Percentiles rank a stretch among this genome's conserved stretches.
These are phyloP conservation scores for Triplophysa tibetana DNA, from an alignment of 2,113 vertebrate species.

Conservation along the genomic window DNA sequence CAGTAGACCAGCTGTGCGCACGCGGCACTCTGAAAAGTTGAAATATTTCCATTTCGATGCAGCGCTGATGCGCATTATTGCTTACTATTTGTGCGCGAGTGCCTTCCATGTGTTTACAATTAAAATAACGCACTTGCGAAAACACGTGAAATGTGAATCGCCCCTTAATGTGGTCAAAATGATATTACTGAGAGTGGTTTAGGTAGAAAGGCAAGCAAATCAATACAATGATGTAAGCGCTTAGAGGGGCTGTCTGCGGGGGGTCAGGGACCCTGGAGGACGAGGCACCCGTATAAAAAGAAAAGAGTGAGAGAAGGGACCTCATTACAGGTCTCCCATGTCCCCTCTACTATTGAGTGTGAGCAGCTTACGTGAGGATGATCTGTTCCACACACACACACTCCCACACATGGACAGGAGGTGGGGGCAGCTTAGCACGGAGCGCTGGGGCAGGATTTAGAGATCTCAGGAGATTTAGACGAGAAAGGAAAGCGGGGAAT, in stretches of 20 bases:
- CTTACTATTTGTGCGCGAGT: too few species aligned
- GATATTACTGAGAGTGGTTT: background rate
- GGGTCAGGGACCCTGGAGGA: background rate
- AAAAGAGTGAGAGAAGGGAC: slow-evolving; percentile 32
- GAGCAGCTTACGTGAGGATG: slow-evolving; percentile 97
- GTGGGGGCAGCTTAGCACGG: slow-evolving; percentile 66
- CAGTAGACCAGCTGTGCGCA: too few species aligned
- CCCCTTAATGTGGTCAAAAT: too few species aligned
- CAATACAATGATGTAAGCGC: slow-evolving; percentile 87
- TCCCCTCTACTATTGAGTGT: slow-evolving; percentile 94
- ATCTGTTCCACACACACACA: slow-evolving; percentile 82
- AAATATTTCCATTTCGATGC: too few species aligned
- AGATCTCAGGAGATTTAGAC: slow-evolving; percentile 87
- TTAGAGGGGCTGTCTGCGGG: slow-evolving; percentile 82
- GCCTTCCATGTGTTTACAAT: too few species aligned
- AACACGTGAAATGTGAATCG: too few species aligned
- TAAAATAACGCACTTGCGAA: too few species aligned
- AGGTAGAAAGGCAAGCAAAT: slow-evolving; percentile 86
- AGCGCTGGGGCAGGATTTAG: slow-evolving; percentile 86
- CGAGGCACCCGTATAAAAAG: background rate
- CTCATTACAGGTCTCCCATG: slow-evolving; percentile 98
- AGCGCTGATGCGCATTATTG: too few species aligned
- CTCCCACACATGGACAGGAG: slow-evolving; percentile 87
- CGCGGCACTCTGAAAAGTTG: too few species aligned
- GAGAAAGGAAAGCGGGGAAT: slow-evolving; percentile 58